Percentiles rank a stretch among this genome's conserved stretches.
These are phyloP conservation scores for Sarcophaga carnaria DNA, from an alignment of 2,888 invertebrate species.

Conservation along the genomic window DNA sequence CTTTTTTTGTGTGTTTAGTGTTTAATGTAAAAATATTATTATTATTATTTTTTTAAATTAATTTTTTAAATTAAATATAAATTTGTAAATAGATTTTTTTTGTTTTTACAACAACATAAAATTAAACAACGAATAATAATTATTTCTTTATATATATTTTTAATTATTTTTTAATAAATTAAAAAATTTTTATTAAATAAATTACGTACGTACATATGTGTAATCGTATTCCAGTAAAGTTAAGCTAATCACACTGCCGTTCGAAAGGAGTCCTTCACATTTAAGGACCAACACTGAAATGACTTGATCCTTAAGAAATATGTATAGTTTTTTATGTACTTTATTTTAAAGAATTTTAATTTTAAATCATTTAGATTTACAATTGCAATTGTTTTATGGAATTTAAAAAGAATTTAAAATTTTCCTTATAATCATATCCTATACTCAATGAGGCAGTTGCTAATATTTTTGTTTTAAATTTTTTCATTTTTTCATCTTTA, in stretches of 20 bases:
- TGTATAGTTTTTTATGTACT: slow-evolving; percentile 11
- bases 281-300: slow-evolving; percentile 18
- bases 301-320: slow-evolving; percentile 22
- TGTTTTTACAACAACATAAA: background rate
- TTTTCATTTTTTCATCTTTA: background rate
- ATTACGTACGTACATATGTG: background rate
- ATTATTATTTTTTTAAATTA: slow-evolving; percentile 16
- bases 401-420: background rate
- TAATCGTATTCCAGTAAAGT: slow-evolving; percentile 48
- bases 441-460: slow-evolving; percentile 4
- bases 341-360: background rate
- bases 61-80: slow-evolving; percentile 53
- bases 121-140: slow-evolving; percentile 73
- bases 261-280: slow-evolving; percentile 13
- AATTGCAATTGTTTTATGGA: slow-evolving; percentile 35
- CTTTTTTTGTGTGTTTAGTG: slow-evolving; percentile 24
- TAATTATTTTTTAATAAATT: slow-evolving; percentile 1
- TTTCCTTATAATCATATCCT: too few relatives aligned
- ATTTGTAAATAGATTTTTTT: slow-evolving; percentile 54
- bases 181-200: too few relatives aligned
- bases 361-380: slow-evolving; percentile 22
- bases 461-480: background rate
- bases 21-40: slow-evolving; percentile 10
- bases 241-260: slow-evolving; percentile 80
- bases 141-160: slow-evolving; percentile 15